phyloP scores from a whole-genome alignment of 2,888 invertebrate species.

The Euplagia quadripunctaria region DNA sequence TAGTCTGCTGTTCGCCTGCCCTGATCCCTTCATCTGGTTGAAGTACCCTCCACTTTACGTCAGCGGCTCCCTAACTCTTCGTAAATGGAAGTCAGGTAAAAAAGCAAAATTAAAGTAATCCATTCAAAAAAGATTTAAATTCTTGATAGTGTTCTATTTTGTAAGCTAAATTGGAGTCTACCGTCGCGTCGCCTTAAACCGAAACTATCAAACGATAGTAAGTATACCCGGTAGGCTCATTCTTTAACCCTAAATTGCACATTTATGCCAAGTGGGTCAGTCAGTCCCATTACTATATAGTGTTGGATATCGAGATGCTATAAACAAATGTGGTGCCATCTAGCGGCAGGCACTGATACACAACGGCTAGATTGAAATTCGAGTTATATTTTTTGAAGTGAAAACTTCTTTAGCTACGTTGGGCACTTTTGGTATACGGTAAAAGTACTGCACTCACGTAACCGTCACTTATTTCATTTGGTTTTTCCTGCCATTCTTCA shows the following conservation, averaged over 20 bases:
- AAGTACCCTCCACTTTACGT: too few relatives aligned
- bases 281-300: not conserved
- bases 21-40: too few relatives aligned
- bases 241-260: slow-evolving; percentile 8
- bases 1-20: too few relatives aligned
- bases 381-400: not conserved
- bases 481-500: too few relatives aligned
- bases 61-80: too few relatives aligned
- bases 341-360: not conserved
- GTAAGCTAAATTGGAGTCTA: not conserved
- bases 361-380: not conserved
- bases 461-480: too few relatives aligned
- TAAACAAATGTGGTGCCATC: not conserved
- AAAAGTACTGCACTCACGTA: too few relatives aligned
- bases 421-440: too few relatives aligned
- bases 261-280: slow-evolving; percentile 9
- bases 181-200: not conserved
- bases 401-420: not conserved
- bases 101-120: too few relatives aligned
- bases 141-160: too few relatives aligned
- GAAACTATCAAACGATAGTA: not conserved
- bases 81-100: too few relatives aligned
- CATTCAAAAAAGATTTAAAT: too few relatives aligned
- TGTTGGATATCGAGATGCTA: not conserved
- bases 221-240: not conserved